phyloP scores from a whole-genome alignment of 2,888 invertebrate species.

The Philaethria dido region DNA sequence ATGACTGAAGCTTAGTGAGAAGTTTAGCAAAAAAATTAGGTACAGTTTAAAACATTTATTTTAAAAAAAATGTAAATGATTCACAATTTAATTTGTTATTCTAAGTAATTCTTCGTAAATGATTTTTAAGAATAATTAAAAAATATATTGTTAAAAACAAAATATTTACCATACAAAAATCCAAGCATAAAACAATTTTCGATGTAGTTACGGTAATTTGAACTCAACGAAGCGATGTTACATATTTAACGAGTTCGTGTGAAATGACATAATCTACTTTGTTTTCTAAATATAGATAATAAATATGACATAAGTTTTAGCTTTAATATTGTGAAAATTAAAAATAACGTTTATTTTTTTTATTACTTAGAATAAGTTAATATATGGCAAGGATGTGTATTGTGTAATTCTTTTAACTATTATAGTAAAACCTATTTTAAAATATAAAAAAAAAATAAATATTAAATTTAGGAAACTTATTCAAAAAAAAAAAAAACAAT shows the following conservation, averaged over 20 bases:
- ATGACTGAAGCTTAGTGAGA: not conserved
- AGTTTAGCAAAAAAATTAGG: not conserved
- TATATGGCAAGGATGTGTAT: too few relatives aligned
- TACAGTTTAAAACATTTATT: not conserved
- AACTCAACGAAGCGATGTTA: conserved; percentile 14
- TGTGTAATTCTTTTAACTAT: too few relatives aligned
- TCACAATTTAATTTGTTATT: too few relatives aligned
- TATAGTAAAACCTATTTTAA: too few relatives aligned
- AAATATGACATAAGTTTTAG: not conserved
- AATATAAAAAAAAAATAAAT: too few relatives aligned
- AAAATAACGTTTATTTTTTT: not conserved
- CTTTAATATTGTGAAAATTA: not conserved
- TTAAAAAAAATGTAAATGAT: not conserved
- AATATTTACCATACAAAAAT: conserved; percentile 2
- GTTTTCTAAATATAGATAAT: conserved; percentile 12
- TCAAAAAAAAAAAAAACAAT: too few relatives aligned
- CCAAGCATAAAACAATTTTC: conserved; percentile 2
- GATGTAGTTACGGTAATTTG: conserved; percentile 7
- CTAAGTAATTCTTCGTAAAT: too few relatives aligned
- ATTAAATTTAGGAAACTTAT: too few relatives aligned
- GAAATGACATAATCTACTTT: conserved; percentile 18
- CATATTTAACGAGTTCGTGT: conserved; percentile 19
- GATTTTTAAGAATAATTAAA: too few relatives aligned
- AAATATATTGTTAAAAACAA: not conserved
- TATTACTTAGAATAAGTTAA: too few relatives aligned